Conservation (phyloP, 2,113 vertebrate species). For the Thunnus maccoyii region DNA sequence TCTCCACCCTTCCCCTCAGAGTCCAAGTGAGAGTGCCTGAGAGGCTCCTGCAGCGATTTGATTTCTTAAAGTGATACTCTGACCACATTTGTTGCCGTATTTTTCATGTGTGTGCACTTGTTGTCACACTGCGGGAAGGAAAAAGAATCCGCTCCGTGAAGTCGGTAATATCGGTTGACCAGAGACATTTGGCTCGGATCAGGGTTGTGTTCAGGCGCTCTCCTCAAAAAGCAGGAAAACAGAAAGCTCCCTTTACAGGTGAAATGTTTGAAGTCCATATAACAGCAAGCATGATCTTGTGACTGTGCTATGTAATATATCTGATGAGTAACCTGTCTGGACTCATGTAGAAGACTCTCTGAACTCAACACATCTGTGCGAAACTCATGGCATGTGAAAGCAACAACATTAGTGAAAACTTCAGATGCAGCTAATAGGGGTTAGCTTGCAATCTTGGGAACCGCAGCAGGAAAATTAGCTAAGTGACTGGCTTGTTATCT, state of each 20-base stretch:
- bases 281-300: slow-evolving; percentile 13
- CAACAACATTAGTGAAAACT: no score
- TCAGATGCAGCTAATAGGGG: no score
- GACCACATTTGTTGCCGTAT: neutral
- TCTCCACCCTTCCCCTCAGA: slow-evolving; percentile 27
- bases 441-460: no score
- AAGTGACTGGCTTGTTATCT: no score
- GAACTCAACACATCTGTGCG: no score
- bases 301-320: slow-evolving; percentile 27
- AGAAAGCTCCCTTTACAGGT: neutral
- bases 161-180: slow-evolving; percentile 44
- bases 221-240: neutral
- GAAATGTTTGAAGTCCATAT: no score
- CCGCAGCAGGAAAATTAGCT: no score
- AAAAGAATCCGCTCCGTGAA: slow-evolving; percentile 9
- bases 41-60: slow-evolving; percentile 3
- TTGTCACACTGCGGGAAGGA: slow-evolving; percentile 36
- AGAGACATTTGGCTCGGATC: neutral
- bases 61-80: slow-evolving; percentile 21
- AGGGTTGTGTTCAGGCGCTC: slow-evolving; percentile 22
- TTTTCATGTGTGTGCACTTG: slow-evolving; percentile 25
- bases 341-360: neutral
- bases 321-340: neutral
- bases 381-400: no score
- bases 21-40: slow-evolving; percentile 28